These are phyloP conservation scores for Sarcophaga subvicina DNA, from an alignment of 2,888 invertebrate species.

Conservation along the genomic window DNA sequence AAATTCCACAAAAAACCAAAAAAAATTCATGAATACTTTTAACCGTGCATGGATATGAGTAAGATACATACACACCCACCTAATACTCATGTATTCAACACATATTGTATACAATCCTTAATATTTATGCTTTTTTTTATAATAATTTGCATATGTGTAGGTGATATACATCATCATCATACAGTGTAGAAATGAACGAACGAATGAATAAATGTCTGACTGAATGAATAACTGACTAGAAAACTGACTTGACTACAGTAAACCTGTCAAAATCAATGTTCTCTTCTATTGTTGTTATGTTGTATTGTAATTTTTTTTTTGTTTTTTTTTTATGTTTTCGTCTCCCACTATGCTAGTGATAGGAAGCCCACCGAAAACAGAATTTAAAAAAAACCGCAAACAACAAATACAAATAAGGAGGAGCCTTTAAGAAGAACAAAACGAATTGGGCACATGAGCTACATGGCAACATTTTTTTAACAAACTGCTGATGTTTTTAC, in stretches of 20 bases:
- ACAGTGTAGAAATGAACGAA: conserved; percentile 32
- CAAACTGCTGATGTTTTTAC: too few species aligned
- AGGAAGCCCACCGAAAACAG: neutral
- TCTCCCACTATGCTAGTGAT: too few species aligned
- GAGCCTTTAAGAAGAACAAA: too few species aligned
- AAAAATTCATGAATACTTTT: neutral
- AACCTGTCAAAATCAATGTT: conserved; percentile 73
- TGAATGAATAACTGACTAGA: conserved; percentile 19
- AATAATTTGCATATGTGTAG: neutral
- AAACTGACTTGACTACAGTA: conserved; percentile 45
- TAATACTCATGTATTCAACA: neutral
- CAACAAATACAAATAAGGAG: too few species aligned
- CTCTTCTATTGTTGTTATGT: conserved; percentile 61
- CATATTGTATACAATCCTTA: neutral
- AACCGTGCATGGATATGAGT: neutral
- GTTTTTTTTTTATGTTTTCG: neutral
- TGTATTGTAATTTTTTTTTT: conserved; percentile 33
- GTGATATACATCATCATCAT: conserved; percentile 18
- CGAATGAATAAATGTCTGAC: conserved; percentile 25
- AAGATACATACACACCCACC: too few species aligned
- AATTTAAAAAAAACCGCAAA: neutral
- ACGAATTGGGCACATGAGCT: too few species aligned
- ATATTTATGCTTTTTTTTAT: neutral
- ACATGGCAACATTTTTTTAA: too few species aligned
- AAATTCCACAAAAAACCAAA: conserved; percentile 38